These are phyloP conservation scores for Acanthococcus lagerstroemiae DNA, from an alignment of 2,888 invertebrate species.

Conservation along the genomic window DNA sequence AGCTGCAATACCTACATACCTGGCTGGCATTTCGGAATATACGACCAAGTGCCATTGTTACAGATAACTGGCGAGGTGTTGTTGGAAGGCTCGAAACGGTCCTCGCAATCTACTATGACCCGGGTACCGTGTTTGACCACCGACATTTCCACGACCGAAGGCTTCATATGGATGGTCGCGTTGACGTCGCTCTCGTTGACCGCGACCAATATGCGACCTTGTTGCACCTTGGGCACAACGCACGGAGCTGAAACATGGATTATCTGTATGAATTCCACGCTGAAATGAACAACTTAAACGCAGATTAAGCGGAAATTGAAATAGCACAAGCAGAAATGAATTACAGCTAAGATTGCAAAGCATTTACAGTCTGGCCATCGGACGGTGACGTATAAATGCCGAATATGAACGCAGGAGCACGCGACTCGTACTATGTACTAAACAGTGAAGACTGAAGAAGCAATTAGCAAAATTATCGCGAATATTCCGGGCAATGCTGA, in stretches of 20 bases:
- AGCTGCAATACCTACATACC: constrained; percentile 44
- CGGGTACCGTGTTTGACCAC: constrained; percentile 61
- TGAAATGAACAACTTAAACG: background rate
- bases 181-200: constrained; percentile 44
- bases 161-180: constrained; percentile 30
- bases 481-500: too few species aligned
- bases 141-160: constrained; percentile 33
- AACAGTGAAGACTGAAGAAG: too few species aligned
- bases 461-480: too few species aligned
- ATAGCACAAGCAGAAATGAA: background rate
- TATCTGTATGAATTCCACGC: background rate
- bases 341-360: background rate
- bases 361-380: constrained; percentile 24
- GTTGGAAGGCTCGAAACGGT: constrained; percentile 59
- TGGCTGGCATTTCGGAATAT: constrained; percentile 71
- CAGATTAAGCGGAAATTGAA: background rate
- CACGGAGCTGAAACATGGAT: constrained; percentile 64
- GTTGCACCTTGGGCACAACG: constrained; percentile 77
- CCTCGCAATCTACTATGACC: constrained; percentile 68
- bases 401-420: too few species aligned
- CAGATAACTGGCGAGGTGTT: constrained; percentile 69
- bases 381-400: too few species aligned
- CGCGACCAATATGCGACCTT: constrained; percentile 57
- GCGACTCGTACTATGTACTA: too few species aligned
- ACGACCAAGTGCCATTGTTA: constrained; percentile 92